Evolutionary conservation across 2,888 invertebrate genomes (phyloP), one percentile per base, ranked within the genome.

Genomic region (Thelaira solivaga): DNA sequence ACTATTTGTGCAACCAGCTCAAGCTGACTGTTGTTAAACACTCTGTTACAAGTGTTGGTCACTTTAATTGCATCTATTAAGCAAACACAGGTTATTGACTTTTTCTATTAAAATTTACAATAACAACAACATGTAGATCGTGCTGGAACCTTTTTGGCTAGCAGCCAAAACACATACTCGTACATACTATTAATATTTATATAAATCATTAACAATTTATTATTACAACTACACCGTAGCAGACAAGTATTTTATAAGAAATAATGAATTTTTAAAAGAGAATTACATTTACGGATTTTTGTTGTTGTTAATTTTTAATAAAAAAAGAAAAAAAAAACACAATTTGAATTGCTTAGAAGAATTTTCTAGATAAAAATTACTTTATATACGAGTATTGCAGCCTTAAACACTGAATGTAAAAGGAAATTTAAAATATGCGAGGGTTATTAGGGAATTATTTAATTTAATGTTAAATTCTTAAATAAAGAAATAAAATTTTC

Each of bases 311-410:
- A n/a, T n/a, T n/a, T n/a, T n/a, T n/a, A n/a, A n/a, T n/a, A n/a
- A n/a, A n/a, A n/a, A n/a, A n/a, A n/a, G n/a, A n/a, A n/a, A n/a
- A n/a, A n/a, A n/a, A n/a, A n/a, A 45, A 45, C 24, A 34, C 10
- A 22, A 16, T 47, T 45, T 57, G 7, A 49, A 59, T 49, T 47
- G 39, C 22, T 45, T 47, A 59, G 47, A 69, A 78, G 36, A 69
- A 69, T 69, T 73, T 20, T 69, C 59, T 69, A 68, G 69, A 73
- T 31, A 64, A 68, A 41, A 45, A 57, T 62, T 59, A 31, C 53
- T 43, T 20, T 31, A n/a, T n/a, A n/a, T n/a, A n/a, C n/a, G n/a
- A n/a, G n/a, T n/a, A 31, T 53, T 59, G 41, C 20, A 47, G 24
- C 11, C 43, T 41, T 49, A 57, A 71, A 55, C 22, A 51, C 7